Evolutionary conservation across 1,140 invertebrate species (phyloP).

Genomic region (Pseudomyrmex gracilis): DNA sequence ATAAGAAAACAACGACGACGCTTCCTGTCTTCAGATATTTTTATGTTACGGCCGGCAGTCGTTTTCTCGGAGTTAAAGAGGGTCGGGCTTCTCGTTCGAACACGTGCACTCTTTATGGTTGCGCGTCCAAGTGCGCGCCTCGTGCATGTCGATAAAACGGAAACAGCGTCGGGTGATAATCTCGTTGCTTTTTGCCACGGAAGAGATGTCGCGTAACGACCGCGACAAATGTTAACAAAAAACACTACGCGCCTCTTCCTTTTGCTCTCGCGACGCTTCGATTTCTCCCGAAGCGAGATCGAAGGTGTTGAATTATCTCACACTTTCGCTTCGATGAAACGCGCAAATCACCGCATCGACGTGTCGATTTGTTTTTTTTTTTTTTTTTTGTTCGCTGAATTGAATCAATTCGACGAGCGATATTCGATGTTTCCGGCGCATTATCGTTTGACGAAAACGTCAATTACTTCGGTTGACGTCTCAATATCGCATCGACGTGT

Average conservation of each 20-base stretch:
- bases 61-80: constrained; percentile 45
- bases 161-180: neutral
- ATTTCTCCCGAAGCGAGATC: constrained; percentile 23
- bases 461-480: neutral
- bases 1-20: constrained; percentile 29
- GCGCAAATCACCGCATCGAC: neutral
- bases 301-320: constrained; percentile 36
- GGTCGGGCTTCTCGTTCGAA: constrained; percentile 16
- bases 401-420: neutral
- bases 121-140: neutral
- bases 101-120: constrained; percentile 48
- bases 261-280: neutral
- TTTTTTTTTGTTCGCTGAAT: neutral
- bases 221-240: constrained; percentile 1
- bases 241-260: neutral
- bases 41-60: constrained; percentile 45
- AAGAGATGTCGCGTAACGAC: neutral
- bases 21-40: constrained; percentile 67
- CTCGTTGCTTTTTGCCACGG: neutral
- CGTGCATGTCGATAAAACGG: neutral
- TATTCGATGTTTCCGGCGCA: neutral
- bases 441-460: neutral
- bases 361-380: no score
- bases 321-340: constrained; percentile 22
- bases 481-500: no score